phyloP scores from a whole-genome alignment of 2,113 vertebrate genomes.

The Pseudolaguvia tuberculata region DNA sequence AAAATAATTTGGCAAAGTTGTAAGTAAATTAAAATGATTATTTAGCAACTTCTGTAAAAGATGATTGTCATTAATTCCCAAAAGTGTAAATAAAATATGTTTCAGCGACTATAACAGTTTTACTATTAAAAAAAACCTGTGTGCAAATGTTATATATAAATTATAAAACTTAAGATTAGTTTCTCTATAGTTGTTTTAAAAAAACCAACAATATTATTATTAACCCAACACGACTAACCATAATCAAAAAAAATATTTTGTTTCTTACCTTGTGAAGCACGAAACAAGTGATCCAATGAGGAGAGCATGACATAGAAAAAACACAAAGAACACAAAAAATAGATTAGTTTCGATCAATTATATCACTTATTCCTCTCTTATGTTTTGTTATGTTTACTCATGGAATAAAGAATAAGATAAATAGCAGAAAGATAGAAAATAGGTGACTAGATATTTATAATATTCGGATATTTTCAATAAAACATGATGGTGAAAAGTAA shows the following conservation, averaged over 20 bases:
- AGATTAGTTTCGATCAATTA: background rate
- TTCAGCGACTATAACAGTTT: too few species aligned
- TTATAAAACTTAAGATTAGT: background rate
- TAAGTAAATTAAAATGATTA: too few species aligned
- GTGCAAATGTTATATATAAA: background rate
- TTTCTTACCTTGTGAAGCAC: conserved; percentile 37
- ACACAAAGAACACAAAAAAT: background rate
- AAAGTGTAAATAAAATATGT: too few species aligned
- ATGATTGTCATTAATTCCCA: too few species aligned
- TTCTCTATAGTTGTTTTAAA: too few species aligned
- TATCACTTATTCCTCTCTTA: background rate
- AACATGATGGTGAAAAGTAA: too few species aligned
- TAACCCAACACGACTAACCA: background rate
- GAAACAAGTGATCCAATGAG: conserved; percentile 3
- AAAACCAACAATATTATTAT: too few species aligned
- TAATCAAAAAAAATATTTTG: background rate
- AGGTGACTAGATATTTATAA: too few species aligned
- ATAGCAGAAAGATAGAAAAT: too few species aligned
- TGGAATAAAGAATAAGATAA: background rate
- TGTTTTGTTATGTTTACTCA: background rate
- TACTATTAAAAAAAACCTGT: background rate
- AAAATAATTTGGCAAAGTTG: too few species aligned
- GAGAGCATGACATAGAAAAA: conserved; percentile 26
- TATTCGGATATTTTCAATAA: background rate
- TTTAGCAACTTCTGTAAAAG: too few species aligned